Percentiles rank a stretch among this genome's conserved stretches.
Conservation (phyloP, 2,888 invertebrate species). For the Bombylius major region DNA sequence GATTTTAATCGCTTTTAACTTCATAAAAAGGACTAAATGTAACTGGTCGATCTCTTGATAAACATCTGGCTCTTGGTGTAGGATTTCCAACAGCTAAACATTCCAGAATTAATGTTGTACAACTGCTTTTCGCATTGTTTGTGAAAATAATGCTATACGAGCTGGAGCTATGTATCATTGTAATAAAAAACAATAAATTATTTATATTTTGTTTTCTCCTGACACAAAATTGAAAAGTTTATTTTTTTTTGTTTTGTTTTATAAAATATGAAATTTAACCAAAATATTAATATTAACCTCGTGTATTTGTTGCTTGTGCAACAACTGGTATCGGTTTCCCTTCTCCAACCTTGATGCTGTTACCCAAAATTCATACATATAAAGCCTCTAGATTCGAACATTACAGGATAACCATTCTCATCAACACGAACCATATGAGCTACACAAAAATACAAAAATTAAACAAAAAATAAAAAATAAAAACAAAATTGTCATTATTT, state of each 20-base stretch:
- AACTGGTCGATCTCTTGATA: constrained; percentile 51
- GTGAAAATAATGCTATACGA: constrained; percentile 74
- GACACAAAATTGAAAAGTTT: too few species aligned
- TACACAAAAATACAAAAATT: constrained; percentile 6
- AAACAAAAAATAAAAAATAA: too few species aligned
- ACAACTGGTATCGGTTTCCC: constrained; percentile 65
- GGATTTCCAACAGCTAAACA: constrained; percentile 64
- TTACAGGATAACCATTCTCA: constrained; percentile 41
- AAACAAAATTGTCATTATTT: neutral
- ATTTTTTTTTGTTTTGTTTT: too few species aligned
- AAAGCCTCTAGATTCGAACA: constrained; percentile 56
- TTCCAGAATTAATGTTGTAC: constrained; percentile 49
- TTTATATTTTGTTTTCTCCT: too few species aligned
- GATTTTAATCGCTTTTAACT: constrained; percentile 54
- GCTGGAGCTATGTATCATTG: constrained; percentile 54
- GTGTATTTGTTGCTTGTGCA: constrained; percentile 60
- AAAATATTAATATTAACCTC: constrained; percentile 39
- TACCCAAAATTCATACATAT: constrained; percentile 77
- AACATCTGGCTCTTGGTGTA: constrained; percentile 62
- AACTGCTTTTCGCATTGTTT: constrained; percentile 49
- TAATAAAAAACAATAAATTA: too few species aligned
- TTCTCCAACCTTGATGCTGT: constrained; percentile 77
- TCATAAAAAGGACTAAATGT: constrained; percentile 62
- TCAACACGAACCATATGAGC: constrained; percentile 36
- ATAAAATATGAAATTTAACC: too few species aligned